A percentile compares a stretch with the other conserved stretches of the same genome.
These are phyloP conservation scores for Morinoia aosen DNA, from an alignment of 2,888 invertebrate species.

Conservation along the genomic window DNA sequence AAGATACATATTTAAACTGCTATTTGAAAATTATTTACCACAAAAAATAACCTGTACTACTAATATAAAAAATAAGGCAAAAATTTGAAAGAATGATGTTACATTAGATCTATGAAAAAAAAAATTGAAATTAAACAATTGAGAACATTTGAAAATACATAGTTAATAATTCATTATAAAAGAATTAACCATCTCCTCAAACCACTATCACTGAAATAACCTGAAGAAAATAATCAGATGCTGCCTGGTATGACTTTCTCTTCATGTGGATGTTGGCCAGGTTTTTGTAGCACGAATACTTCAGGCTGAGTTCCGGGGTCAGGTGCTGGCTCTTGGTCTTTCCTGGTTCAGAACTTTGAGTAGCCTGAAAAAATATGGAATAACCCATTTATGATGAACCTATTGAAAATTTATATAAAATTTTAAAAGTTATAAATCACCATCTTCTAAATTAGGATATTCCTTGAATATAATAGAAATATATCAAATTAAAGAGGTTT, in stretches of 20 bases:
- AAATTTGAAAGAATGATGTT: background rate
- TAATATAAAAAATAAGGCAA: background rate
- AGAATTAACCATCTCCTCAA: background rate
- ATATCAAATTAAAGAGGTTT: too few species aligned
- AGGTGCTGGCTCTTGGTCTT: conserved; percentile 49
- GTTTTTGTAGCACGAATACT: conserved; percentile 67
- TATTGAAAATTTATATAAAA: background rate
- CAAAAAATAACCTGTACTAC: background rate
- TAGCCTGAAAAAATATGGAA: conserved; percentile 54
- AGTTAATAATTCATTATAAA: too few species aligned
- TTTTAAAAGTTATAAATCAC: too few species aligned
- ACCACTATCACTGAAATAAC: background rate
- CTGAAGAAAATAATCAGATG: conserved; percentile 61
- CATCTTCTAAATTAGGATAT: too few species aligned
- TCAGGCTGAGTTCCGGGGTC: conserved; percentile 64
- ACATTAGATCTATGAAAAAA: background rate
- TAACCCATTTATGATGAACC: background rate
- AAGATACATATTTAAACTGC: too few species aligned
- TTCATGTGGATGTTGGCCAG: conserved; percentile 69
- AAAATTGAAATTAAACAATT: background rate
- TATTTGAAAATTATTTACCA: too few species aligned
- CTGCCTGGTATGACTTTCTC: conserved; percentile 56
- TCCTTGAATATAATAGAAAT: too few species aligned
- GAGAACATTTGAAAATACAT: background rate
- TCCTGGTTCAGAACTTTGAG: conserved; percentile 57